Conservation (phyloP, 1,140 invertebrate species). For the Diorhabda sublineata region DNA sequence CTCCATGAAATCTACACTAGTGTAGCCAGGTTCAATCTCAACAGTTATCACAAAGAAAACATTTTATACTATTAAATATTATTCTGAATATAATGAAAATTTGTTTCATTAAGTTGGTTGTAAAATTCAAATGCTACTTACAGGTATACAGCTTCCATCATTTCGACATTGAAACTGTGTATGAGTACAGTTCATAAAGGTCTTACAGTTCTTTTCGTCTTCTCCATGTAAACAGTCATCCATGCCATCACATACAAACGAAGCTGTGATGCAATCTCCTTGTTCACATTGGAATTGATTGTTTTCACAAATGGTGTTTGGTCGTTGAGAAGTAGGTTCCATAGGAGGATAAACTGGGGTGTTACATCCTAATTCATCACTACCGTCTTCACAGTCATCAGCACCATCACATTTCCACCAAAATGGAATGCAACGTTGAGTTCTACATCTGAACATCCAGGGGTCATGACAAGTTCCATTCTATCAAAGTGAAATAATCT, state of each 20-base stretch:
- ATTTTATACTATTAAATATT: too few species aligned
- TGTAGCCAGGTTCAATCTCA: too few species aligned
- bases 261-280: conserved; percentile 51
- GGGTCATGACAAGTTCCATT: conserved; percentile 56
- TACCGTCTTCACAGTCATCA: conserved; percentile 73
- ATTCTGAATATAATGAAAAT: too few species aligned
- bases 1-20: too few species aligned
- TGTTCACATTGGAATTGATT: conserved; percentile 65
- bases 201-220: conserved; percentile 52
- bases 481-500: conserved; percentile 15
- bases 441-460: conserved; percentile 72
- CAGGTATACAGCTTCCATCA: conserved; percentile 67
- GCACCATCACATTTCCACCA: conserved; percentile 70
- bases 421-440: conserved; percentile 75
- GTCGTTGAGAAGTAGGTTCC: neutral
- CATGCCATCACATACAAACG: conserved; percentile 58
- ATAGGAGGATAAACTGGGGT: neutral
- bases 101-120: neutral
- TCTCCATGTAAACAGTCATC: conserved; percentile 56
- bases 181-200: conserved; percentile 38
- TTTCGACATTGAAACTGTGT: conserved; percentile 67
- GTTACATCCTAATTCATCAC: conserved; percentile 60
- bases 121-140: conserved; percentile 17
- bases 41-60: too few species aligned
- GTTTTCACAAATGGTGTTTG: conserved; percentile 45